Percentiles rank a stretch among this genome's conserved stretches.
Evolutionary conservation across 1,140 invertebrate species (phyloP).

Genomic region (Bombus cullumanus): DNA sequence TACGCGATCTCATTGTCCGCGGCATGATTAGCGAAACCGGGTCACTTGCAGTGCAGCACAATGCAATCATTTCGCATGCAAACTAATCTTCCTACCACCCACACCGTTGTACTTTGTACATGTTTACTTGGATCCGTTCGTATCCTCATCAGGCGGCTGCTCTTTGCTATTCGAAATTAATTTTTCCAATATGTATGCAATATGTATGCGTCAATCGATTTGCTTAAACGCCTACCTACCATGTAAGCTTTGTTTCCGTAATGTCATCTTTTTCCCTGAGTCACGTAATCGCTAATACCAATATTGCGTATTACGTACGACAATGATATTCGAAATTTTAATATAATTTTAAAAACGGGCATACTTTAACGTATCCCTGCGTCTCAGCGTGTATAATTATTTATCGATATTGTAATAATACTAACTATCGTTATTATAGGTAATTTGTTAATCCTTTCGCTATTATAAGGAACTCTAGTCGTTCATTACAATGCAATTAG

Average conservation of each 20-base stretch:
- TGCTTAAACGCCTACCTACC: not conserved
- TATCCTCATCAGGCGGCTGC: slow-evolving; percentile 5
- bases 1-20: slow-evolving; percentile 74
- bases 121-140: slow-evolving; percentile 2
- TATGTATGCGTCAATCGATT: not conserved
- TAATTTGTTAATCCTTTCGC: no score
- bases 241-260: not conserved
- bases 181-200: not conserved
- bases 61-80: slow-evolving; percentile 71
- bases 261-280: no score
- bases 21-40: slow-evolving; percentile 72
- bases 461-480: no score
- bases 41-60: slow-evolving; percentile 71
- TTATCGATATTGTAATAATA: no score
- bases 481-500: no score
- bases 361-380: no score
- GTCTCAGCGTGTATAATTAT: no score
- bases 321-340: no score
- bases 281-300: no score
- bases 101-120: slow-evolving; percentile 30
- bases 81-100: slow-evolving; percentile 69
- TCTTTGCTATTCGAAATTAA: slow-evolving; percentile 27
- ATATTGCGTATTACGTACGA: no score
- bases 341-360: no score
- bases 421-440: no score